Percentiles rank a stretch among this genome's conserved stretches.
These are phyloP conservation scores for Schlechtendalia chinensis DNA, from an alignment of 1,140 invertebrate genomes.

Conservation along the genomic window DNA sequence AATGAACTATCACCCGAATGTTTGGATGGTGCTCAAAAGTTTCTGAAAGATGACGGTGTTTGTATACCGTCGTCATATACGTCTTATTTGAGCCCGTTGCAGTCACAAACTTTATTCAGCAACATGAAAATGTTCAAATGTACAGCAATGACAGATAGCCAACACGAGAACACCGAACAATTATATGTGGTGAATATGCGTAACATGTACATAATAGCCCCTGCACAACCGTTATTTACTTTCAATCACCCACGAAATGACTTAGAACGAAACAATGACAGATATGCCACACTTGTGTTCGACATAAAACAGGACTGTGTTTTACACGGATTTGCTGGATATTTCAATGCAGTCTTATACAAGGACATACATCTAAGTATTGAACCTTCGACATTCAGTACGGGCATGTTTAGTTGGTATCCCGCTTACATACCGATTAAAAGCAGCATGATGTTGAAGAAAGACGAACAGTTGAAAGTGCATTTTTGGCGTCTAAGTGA, in stretches of 20 bases:
- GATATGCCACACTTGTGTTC: slow-evolving; percentile 72
- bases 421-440: slow-evolving; percentile 90
- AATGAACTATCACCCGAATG: slow-evolving; percentile 99
- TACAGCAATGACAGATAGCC: slow-evolving; percentile 44
- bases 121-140: slow-evolving; percentile 60
- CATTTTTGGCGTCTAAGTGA: slow-evolving; percentile 84
- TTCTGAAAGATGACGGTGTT: slow-evolving; percentile 85
- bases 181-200: slow-evolving; percentile 91
- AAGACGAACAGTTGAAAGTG: slow-evolving; percentile 70
- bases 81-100: slow-evolving; percentile 86
- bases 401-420: slow-evolving; percentile 96
- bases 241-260: slow-evolving; percentile 84
- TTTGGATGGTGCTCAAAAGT: slow-evolving; percentile 88
- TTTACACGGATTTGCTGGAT: slow-evolving; percentile 91
- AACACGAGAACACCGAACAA: slow-evolving; percentile 70
- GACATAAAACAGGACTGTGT: slow-evolving; percentile 70
- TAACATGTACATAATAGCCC: slow-evolving; percentile 81
- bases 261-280: slow-evolving; percentile 65
- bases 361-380: slow-evolving; percentile 85
- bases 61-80: slow-evolving; percentile 90
- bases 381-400: slow-evolving; percentile 80
- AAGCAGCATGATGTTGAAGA: slow-evolving; percentile 62
- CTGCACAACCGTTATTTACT: slow-evolving; percentile 77
- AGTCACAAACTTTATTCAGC: slow-evolving; percentile 73
- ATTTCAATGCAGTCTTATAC: slow-evolving; percentile 89